These are phyloP conservation scores for Nycteola revayana DNA, from an alignment of 2,888 invertebrate species.

Conservation along the genomic window DNA sequence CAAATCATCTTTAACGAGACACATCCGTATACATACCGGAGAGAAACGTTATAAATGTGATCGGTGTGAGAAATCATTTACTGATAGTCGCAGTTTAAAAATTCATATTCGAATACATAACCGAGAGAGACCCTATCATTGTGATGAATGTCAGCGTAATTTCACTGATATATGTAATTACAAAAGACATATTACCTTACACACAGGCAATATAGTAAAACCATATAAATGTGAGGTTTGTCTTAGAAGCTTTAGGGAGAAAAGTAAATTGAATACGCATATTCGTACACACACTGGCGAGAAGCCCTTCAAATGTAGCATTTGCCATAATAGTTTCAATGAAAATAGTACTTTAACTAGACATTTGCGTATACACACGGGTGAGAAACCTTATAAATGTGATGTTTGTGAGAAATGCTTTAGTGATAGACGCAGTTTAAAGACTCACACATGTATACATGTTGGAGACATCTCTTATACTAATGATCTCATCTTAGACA, in stretches of 20 bases:
- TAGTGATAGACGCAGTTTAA: too few species aligned
- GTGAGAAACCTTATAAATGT: not conserved
- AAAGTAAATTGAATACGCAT: not conserved
- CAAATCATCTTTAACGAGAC: not conserved
- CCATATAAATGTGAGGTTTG: not conserved
- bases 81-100: not conserved
- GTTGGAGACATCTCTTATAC: too few species aligned
- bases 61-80: not conserved
- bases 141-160: not conserved
- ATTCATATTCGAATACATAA: not conserved
- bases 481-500: too few species aligned
- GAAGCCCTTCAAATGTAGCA: not conserved
- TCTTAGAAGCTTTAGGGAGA: not conserved
- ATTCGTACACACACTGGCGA: not conserved
- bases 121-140: not conserved
- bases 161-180: not conserved
- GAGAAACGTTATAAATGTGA: not conserved
- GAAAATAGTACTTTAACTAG: not conserved
- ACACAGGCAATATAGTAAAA: slow-evolving; percentile 1
- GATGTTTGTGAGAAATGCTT: not conserved
- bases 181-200: not conserved
- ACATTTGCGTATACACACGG: not conserved
- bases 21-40: not conserved
- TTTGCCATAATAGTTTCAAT: not conserved
- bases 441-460: too few species aligned